These are phyloP conservation scores for Antennarius maculatus DNA, from an alignment of 2,797 vertebrate species.

Conservation along the genomic window DNA sequence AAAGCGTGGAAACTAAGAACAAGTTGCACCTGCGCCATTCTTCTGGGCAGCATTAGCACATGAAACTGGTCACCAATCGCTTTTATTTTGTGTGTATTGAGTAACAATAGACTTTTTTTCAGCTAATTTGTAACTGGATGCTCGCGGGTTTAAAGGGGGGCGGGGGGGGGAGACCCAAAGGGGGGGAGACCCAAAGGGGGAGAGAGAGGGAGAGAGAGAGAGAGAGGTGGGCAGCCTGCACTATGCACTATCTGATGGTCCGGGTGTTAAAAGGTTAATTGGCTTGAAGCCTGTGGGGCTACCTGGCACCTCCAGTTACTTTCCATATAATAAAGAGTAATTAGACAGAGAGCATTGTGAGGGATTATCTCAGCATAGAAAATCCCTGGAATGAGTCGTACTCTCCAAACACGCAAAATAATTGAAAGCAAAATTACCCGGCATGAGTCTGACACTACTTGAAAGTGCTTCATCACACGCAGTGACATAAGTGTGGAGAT, in stretches of 20 bases:
- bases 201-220: conserved; percentile 7
- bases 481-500: neutral
- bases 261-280: conserved; percentile 72
- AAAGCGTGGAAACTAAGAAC: conserved; percentile 18
- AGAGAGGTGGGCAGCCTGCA: conserved; percentile 14
- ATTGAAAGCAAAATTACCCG: conserved; percentile 37
- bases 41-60: conserved; percentile 56
- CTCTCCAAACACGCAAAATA: conserved; percentile 14
- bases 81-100: conserved; percentile 61
- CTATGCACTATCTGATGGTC: conserved; percentile 63
- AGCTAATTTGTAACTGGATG: conserved; percentile 63
- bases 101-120: conserved; percentile 60
- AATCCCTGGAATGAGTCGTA: conserved; percentile 39
- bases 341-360: conserved; percentile 64
- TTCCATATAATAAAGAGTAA: conserved; percentile 76
- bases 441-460: conserved; percentile 26
- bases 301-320: conserved; percentile 75
- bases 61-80: conserved; percentile 52
- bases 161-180: neutral
- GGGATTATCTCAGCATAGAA: conserved; percentile 54
- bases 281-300: conserved; percentile 65
- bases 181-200: conserved; percentile 1
- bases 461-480: conserved; percentile 18
- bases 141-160: conserved; percentile 22
- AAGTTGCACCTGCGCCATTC: conserved; percentile 67